Conservation (phyloP, 2,888 invertebrate species). For the Drosophila subquinaria region DNA sequence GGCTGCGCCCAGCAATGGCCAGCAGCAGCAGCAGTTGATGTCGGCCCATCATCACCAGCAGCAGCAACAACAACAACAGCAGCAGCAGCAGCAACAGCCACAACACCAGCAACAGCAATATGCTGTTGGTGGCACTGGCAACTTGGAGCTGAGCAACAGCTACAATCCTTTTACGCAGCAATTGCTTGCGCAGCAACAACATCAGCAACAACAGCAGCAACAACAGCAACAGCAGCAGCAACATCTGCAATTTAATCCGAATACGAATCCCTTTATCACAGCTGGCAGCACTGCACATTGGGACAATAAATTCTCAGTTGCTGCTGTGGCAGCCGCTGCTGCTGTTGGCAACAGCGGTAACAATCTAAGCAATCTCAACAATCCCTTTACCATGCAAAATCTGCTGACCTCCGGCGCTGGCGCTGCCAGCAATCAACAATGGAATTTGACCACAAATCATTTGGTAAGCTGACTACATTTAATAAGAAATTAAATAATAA, state of each 20-base stretch:
- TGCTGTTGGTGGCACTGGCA: conserved; percentile 36
- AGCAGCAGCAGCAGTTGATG: conserved; percentile 65
- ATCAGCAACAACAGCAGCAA: conserved; percentile 61
- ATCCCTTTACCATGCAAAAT: conserved; percentile 76
- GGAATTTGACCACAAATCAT: conserved; percentile 77
- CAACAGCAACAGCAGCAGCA: conserved; percentile 62
- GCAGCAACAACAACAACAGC: conserved; percentile 59
- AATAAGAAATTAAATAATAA: no score
- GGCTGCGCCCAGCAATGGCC: conserved; percentile 63
- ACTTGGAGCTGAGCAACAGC: conserved; percentile 56
- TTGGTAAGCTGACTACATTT: conserved; percentile 45
- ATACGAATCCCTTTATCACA: conserved; percentile 73
- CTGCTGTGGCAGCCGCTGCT: conserved; percentile 54
- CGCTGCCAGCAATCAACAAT: conserved; percentile 62
- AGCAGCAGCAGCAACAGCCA: conserved; percentile 62
- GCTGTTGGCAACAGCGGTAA: conserved; percentile 56
- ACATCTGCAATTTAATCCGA: conserved; percentile 65
- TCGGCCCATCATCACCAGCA: conserved; percentile 76
- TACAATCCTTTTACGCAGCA: conserved; percentile 74
- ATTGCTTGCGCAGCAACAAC: conserved; percentile 61
- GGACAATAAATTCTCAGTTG: conserved; percentile 72
- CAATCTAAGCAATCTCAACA: conserved; percentile 79
- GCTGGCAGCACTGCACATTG: conserved; percentile 57
- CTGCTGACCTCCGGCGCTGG: conserved; percentile 64
- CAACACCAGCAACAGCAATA: conserved; percentile 62